A percentile compares a stretch with the other conserved stretches of the same genome.
phyloP scores from a whole-genome alignment of 2,888 invertebrate genomes.

The Xanthorhoe designata region DNA sequence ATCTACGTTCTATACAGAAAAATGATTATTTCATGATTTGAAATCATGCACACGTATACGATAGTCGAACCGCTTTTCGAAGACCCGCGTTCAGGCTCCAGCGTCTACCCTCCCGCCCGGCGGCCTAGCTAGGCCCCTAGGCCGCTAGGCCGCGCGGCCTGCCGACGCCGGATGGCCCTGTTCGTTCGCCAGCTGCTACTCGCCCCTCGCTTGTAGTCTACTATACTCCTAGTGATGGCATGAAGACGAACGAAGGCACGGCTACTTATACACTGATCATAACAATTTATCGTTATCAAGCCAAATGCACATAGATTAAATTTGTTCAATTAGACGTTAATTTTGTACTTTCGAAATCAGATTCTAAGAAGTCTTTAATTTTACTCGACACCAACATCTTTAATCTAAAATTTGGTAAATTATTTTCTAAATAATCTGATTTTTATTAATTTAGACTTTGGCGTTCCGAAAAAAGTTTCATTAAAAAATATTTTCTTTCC shows the following conservation, averaged over 20 bases:
- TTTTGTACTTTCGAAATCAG: conserved; percentile 85
- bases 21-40: conserved; percentile 81
- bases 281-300: conserved; percentile 63
- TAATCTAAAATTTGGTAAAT: conserved; percentile 70
- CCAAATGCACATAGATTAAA: conserved; percentile 82
- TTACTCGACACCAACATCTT: conserved; percentile 80
- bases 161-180: conserved; percentile 35
- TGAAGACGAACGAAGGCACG: conserved; percentile 84
- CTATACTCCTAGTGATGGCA: conserved; percentile 54
- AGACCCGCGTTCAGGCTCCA: conserved; percentile 72
- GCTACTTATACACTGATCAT: conserved; percentile 79
- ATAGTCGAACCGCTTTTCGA: conserved; percentile 81
- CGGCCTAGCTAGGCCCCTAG: neutral
- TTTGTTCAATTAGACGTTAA: conserved; percentile 78
- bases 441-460: conserved; percentile 81
- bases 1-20: conserved; percentile 81
- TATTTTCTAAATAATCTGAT: conserved; percentile 83
- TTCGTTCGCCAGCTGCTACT: conserved; percentile 48
- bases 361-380: conserved; percentile 84
- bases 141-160: no score
- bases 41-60: conserved; percentile 84
- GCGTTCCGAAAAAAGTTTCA: conserved; percentile 84
- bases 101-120: conserved; percentile 46
- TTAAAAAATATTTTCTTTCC: conserved; percentile 84
- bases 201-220: conserved; percentile 41